phyloP scores from a whole-genome alignment of 2,113 vertebrate genomes.

The Opisthocomus hoazin region DNA sequence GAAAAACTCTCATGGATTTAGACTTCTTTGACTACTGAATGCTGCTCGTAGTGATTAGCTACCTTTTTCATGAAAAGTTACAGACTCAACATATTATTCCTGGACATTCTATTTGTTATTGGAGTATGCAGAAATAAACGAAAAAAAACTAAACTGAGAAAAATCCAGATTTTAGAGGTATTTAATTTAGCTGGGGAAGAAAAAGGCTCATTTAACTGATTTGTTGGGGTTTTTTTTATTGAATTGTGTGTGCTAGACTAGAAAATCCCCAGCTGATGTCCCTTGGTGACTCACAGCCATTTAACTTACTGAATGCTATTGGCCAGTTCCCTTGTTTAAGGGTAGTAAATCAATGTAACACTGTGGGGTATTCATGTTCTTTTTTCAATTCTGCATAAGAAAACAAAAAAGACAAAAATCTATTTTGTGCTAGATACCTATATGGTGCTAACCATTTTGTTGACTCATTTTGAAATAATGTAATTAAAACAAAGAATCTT shows the following conservation, averaged over 20 bases:
- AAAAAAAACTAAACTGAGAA: not conserved
- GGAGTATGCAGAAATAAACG: not conserved
- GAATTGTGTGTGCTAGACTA: not conserved
- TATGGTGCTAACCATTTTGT: not conserved
- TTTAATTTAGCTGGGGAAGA: not conserved
- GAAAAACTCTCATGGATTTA: not conserved
- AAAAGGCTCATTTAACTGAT: not conserved
- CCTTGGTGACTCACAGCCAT: not conserved
- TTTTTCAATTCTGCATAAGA: not conserved
- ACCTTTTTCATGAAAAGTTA: not conserved
- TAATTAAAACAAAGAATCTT: not conserved
- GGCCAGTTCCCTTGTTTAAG: not conserved
- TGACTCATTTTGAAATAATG: not conserved
- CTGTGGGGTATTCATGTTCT: not conserved
- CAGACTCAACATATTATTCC: not conserved
- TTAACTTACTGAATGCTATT: not conserved
- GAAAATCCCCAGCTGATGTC: not conserved
- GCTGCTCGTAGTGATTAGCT: accelerated
- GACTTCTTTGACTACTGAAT: not conserved
- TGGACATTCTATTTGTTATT: not conserved
- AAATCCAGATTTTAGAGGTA: not conserved
- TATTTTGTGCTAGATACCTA: not conserved
- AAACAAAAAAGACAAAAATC: not conserved
- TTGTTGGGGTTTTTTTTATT: not conserved
- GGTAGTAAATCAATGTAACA: constrained; percentile 2